Percentiles rank a stretch among this genome's conserved stretches.
phyloP scores from a whole-genome alignment of 2,797 vertebrate species.

The Falco columbarius region DNA sequence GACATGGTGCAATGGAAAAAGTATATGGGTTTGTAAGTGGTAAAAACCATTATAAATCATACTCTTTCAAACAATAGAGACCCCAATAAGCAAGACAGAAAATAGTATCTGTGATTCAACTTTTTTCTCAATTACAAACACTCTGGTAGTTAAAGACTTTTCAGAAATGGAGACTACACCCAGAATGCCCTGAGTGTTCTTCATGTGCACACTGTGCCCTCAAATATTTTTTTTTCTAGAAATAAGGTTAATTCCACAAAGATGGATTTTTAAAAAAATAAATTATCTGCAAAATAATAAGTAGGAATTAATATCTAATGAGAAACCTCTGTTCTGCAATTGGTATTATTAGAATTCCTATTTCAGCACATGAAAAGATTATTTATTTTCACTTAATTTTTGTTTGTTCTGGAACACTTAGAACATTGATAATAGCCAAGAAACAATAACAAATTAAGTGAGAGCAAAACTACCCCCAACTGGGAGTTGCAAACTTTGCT shows the following conservation, averaged over 20 bases:
- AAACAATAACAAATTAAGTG: neutral
- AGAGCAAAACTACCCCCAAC: neutral
- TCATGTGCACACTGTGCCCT: neutral
- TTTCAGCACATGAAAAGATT: neutral
- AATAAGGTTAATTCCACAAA: neutral
- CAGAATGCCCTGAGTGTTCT: neutral
- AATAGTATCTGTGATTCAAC: neutral
- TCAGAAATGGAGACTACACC: neutral
- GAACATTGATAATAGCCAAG: neutral
- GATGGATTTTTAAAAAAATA: neutral
- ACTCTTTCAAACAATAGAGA: neutral
- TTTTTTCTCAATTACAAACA: neutral
- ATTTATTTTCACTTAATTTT: neutral
- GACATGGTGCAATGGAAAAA: neutral
- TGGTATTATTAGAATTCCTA: neutral
- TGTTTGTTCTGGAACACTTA: neutral
- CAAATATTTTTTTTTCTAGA: neutral
- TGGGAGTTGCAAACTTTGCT: neutral
- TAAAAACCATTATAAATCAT: neutral
- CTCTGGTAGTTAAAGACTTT: neutral
- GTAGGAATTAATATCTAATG: neutral
- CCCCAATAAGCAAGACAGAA: neutral
- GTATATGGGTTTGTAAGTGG: neutral
- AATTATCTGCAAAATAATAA: neutral
- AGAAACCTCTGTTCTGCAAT: neutral